A percentile compares a stretch with the other conserved stretches of the same genome.
phyloP scores from a whole-genome alignment of 1,140 invertebrate genomes.

The Laodelphax striatellus region DNA sequence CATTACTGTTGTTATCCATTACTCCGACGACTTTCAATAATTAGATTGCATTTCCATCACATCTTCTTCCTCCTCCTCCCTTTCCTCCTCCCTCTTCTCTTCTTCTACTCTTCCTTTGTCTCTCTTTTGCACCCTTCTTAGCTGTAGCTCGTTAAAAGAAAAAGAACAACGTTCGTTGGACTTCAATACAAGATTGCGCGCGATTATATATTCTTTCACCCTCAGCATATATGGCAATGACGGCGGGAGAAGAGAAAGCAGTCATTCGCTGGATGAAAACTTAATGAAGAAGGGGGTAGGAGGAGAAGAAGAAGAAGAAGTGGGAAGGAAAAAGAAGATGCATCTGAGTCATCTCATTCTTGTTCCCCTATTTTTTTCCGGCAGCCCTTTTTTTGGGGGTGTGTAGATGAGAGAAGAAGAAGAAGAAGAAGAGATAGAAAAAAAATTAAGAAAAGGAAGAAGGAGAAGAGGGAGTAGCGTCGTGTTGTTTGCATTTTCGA shows the following conservation, averaged over 20 bases:
- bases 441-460: no score
- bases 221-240: no score
- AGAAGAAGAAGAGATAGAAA: no score
- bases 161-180: no score
- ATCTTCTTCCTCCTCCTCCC: not conserved
- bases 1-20: no score
- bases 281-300: constrained; percentile 1
- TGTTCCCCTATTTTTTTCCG: not conserved
- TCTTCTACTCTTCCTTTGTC: not conserved
- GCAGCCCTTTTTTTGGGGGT: not conserved
- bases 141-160: no score
- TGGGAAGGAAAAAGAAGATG: not conserved
- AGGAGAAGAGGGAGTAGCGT: no score
- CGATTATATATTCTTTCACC: no score
- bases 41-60: not conserved
- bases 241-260: no score
- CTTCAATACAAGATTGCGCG: no score
- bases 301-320: not conserved
- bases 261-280: not conserved
- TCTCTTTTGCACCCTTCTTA: not conserved
- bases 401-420: no score
- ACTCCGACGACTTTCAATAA: not conserved
- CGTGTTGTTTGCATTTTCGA: not conserved
- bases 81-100: not conserved
- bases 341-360: constrained; percentile 2